These are phyloP conservation scores for Pachypeltis micranthus DNA, from an alignment of 1,140 invertebrate genomes.

Conservation along the genomic window DNA sequence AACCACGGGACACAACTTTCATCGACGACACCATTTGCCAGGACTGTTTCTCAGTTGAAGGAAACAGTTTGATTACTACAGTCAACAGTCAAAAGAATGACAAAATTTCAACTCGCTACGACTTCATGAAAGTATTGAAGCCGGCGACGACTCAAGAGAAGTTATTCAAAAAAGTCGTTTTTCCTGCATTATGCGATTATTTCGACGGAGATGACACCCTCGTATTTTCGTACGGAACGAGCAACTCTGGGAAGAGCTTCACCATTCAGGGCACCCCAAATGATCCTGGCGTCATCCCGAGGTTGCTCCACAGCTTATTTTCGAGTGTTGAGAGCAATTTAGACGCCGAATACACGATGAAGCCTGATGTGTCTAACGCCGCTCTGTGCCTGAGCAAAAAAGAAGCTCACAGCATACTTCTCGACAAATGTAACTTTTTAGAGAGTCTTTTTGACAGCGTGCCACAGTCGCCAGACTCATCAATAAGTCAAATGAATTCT, in stretches of 20 bases:
- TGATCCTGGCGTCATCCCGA: not conserved
- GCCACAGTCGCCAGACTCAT: not conserved
- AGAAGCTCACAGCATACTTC: not conserved
- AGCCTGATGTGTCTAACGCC: not conserved
- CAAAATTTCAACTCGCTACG: not conserved
- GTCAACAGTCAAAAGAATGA: not conserved
- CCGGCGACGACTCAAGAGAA: not conserved
- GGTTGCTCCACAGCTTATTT: not conserved
- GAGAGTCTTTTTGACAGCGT: not conserved
- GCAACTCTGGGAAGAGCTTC: not conserved
- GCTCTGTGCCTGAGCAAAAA: not conserved
- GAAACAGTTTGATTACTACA: not conserved
- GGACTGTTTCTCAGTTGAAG: not conserved
- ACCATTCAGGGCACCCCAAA: not conserved
- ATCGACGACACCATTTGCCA: not conserved
- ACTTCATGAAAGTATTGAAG: not conserved
- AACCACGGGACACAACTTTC: not conserved
- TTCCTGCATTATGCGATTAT: not conserved
- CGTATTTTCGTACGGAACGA: not conserved
- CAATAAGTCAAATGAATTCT: not conserved
- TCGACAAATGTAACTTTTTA: not conserved
- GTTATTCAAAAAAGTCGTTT: not conserved
- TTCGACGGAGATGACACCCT: not conserved
- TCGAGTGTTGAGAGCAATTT: not conserved
- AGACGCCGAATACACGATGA: not conserved